These are phyloP conservation scores for Porites divaricata DNA, from an alignment of 92 coral and sea anemone genomes.

Conservation along the genomic window DNA sequence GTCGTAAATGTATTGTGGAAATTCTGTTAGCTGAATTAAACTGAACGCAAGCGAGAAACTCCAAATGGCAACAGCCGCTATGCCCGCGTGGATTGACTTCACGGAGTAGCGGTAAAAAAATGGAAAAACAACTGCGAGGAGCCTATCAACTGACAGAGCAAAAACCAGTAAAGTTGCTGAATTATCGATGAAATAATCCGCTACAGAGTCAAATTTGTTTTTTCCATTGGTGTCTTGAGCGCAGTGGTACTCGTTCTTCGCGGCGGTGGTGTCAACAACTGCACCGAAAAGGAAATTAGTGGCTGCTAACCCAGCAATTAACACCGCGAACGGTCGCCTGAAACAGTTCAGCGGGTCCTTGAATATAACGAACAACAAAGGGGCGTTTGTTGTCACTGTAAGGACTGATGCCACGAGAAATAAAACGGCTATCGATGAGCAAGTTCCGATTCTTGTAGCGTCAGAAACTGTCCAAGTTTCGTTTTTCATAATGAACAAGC, in stretches of 20 bases:
- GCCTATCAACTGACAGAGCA: slow-evolving; percentile 51
- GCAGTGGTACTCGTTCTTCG: slow-evolving; percentile 36
- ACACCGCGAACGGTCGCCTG: slow-evolving; percentile 53
- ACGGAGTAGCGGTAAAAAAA: slow-evolving; percentile 46
- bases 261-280: slow-evolving; percentile 57
- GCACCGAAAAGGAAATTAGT: slow-evolving; percentile 57
- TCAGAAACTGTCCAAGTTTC: not conserved
- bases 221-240: slow-evolving; percentile 18
- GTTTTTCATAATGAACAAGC: not conserved
- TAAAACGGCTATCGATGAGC: slow-evolving; percentile 14
- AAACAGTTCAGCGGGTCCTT: slow-evolving; percentile 62
- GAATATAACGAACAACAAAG: slow-evolving; percentile 50
- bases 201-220: slow-evolving; percentile 23
- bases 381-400: slow-evolving; percentile 30
- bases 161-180: slow-evolving; percentile 48
- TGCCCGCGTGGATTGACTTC: slow-evolving; percentile 6
- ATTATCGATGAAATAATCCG: slow-evolving; percentile 49
- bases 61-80: slow-evolving; percentile 29
- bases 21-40: slow-evolving; percentile 41
- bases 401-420: slow-evolving; percentile 8
- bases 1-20: slow-evolving; percentile 44
- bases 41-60: slow-evolving; percentile 46
- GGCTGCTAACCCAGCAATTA: slow-evolving; percentile 45
- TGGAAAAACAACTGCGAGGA: slow-evolving; percentile 40
- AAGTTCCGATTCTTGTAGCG: slow-evolving; percentile 1